Evolutionary conservation across 2,888 invertebrate species (phyloP), one percentile per base, ranked within the genome.

Genomic region (Aphidius colemani): DNA sequence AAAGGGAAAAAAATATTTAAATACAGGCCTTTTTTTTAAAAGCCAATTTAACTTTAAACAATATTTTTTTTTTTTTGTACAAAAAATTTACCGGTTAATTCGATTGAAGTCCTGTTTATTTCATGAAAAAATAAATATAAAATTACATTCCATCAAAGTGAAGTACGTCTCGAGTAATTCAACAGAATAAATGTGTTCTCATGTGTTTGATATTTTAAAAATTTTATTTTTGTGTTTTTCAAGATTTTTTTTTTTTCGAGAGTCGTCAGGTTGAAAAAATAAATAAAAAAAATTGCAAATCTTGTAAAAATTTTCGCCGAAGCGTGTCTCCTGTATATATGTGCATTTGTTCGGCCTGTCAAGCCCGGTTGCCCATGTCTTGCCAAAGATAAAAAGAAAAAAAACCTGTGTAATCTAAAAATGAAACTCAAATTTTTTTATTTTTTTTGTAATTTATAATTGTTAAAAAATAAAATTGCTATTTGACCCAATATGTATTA

Each of bases 241-340:
- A n/a, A 7, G 43, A 49, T 11, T 49, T 49, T 49, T 9, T n/a
- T 9, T n/a, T 10, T 48, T 48, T 48, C 48, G 48, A 48, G n/a
- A 48, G 13, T 13, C n/a, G n/a, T 48, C n/a, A 48, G n/a, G 8
- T 48, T 46, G n/a, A 9, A 9, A n/a, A 46, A 46, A n/a, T 3
- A 18, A 18, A 18, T 41, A 53, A 53, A 53, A 53, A 39, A 40
- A 10, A 6, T 10, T n/a, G 10, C 39, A 53, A 53, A 11, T 60
- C 30, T 30, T 30, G 30, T 30, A 30, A 30, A 30, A 51, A 45
- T 61, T 60, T 61, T 62, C 72, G 61, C 57, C 71, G 69, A 69
- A 68, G 69, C 71, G 69, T 70, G 65, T 69, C 67, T 71, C 72
- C 71, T 67, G 39, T 40, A 11, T 40, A 11, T 40, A 68, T 69